Evolutionary conservation across 2,113 vertebrate genomes (phyloP).

Genomic region (Parotia lawesii): DNA sequence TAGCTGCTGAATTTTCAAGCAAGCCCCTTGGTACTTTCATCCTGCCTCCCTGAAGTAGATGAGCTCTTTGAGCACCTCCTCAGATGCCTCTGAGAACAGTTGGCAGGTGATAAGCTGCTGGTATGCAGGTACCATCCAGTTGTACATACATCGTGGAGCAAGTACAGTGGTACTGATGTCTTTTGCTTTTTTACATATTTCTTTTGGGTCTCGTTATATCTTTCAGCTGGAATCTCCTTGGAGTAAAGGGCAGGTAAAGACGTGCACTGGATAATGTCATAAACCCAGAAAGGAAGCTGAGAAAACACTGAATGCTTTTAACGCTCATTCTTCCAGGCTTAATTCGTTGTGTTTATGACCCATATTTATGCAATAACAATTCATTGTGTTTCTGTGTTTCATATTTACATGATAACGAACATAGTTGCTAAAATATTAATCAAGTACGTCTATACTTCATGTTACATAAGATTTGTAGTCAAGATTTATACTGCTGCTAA

Average conservation of each 20-base stretch:
- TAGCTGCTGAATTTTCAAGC: not conserved
- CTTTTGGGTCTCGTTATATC: not conserved
- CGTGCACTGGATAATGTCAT: not conserved
- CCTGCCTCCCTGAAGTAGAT: not conserved
- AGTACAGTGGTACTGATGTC: not conserved
- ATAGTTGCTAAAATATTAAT: constrained; percentile 20
- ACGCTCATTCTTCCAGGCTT: not conserved
- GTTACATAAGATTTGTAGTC: not conserved
- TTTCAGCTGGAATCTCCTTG: not conserved
- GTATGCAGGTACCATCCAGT: not conserved
- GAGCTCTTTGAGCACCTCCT: not conserved
- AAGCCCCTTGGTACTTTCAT: not conserved
- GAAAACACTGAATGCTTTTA: not conserved
- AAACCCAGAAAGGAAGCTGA: not conserved
- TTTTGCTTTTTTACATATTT: not conserved
- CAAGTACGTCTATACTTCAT: not conserved
- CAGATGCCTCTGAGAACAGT: not conserved
- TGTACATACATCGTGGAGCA: not conserved
- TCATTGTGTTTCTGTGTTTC: not conserved
- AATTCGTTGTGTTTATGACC: not conserved
- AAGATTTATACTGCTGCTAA: not conserved
- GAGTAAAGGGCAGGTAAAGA: not conserved
- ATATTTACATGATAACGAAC: not conserved
- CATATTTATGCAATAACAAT: not conserved
- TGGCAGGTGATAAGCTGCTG: not conserved